These are phyloP conservation scores for Busseola fusca DNA, from an alignment of 2,888 invertebrate species.

Conservation along the genomic window DNA sequence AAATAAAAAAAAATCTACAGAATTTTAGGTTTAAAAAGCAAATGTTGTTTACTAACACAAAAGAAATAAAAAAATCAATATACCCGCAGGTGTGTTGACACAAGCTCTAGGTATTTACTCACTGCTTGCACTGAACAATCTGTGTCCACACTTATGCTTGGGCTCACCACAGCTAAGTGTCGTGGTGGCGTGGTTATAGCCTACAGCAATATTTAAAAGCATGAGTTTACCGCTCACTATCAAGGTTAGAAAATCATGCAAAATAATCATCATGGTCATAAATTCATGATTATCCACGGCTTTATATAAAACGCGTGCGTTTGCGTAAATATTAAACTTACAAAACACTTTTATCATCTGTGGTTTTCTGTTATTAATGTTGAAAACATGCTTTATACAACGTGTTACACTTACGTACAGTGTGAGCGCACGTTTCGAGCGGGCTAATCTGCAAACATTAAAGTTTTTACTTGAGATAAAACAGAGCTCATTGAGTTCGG, in stretches of 20 bases:
- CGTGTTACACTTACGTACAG: constrained; percentile 38
- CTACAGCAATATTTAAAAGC: constrained; percentile 23
- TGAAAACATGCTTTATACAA: constrained; percentile 33
- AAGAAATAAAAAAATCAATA: constrained; percentile 19
- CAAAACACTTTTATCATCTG: constrained; percentile 14
- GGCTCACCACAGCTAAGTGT: constrained; percentile 18
- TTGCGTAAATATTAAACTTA: constrained; percentile 35
- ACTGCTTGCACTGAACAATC: constrained; percentile 8
- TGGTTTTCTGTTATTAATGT: constrained; percentile 31
- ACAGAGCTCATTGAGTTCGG: constrained; percentile 79
- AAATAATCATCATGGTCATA: constrained; percentile 21
- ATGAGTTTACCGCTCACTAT: constrained; percentile 14
- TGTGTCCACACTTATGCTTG: constrained; percentile 18
- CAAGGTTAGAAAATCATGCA: constrained; percentile 36
- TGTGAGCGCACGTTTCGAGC: constrained; percentile 49
- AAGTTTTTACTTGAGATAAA: constrained; percentile 74
- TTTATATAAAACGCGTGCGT: constrained; percentile 1
- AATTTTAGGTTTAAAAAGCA: neutral
- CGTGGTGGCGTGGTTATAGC: neutral
- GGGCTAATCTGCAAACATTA: constrained; percentile 69
- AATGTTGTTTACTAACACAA: too few relatives aligned
- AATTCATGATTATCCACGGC: constrained; percentile 21
- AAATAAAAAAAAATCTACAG: neutral
- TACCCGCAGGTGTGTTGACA: constrained; percentile 30
- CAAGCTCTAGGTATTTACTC: constrained; percentile 28